Conservation (phyloP, 2,113 vertebrate species). For the Eleginops maclovinus region DNA sequence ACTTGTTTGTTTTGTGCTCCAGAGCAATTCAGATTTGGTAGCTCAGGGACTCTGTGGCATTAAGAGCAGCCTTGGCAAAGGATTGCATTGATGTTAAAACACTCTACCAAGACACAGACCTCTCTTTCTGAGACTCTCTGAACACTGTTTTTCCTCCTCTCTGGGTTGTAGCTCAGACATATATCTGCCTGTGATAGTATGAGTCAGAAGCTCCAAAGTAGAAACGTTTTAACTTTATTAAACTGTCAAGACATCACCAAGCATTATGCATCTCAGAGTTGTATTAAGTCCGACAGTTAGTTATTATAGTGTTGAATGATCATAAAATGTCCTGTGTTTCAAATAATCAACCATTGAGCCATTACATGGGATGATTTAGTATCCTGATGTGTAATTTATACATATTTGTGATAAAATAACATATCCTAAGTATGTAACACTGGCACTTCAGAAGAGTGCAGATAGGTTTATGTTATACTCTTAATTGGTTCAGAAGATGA, state of each 20-base stretch:
- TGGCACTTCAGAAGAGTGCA: background rate
- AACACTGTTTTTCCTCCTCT: background rate
- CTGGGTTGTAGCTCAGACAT: background rate
- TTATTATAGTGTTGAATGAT: background rate
- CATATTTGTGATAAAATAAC: background rate
- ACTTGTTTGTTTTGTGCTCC: conserved; percentile 13
- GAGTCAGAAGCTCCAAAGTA: background rate
- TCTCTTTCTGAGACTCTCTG: background rate
- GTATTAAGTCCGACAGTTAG: background rate
- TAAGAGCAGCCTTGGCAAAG: conserved; percentile 20
- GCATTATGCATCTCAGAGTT: background rate
- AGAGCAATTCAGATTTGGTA: conserved; percentile 20
- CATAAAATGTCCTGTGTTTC: too few species aligned
- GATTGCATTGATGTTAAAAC: background rate
- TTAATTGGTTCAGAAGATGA: background rate
- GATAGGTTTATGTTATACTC: background rate
- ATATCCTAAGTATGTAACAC: background rate
- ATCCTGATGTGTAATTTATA: background rate
- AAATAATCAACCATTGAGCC: background rate
- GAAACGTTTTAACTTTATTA: conserved; percentile 6
- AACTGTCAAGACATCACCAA: background rate
- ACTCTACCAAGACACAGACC: too few species aligned
- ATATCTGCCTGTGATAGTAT: background rate
- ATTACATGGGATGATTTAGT: too few species aligned
- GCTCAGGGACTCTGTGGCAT: conserved; percentile 16